A percentile compares a stretch with the other conserved stretches of the same genome.
phyloP scores from a whole-genome alignment of 2,888 invertebrate species.

The Keiferia lycopersicella region DNA sequence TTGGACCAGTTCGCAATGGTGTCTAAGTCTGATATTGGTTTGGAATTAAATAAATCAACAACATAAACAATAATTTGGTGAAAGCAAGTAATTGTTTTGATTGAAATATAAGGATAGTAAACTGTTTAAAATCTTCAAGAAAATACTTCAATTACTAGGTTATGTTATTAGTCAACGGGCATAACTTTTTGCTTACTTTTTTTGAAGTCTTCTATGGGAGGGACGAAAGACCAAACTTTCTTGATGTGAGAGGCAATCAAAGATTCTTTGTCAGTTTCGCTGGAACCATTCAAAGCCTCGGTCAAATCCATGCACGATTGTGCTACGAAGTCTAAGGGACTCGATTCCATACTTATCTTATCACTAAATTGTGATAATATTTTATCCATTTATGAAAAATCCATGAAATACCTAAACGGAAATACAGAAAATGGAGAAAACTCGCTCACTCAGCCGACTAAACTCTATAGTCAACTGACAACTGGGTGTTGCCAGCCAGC shows the following conservation, averaged over 20 bases:
- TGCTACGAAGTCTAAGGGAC: constrained; percentile 70
- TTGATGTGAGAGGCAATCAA: constrained; percentile 81
- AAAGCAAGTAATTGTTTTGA: no score
- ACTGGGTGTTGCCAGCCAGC: no score
- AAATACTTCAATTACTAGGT: neutral
- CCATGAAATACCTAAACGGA: neutral
- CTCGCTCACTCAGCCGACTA: no score
- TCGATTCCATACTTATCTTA: constrained; percentile 57
- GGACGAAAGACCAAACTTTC: constrained; percentile 63
- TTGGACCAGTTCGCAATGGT: no score
- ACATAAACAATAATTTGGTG: no score
- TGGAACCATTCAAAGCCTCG: constrained; percentile 57
- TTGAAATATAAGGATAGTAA: neutral
- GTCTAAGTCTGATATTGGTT: no score
- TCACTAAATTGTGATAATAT: no score
- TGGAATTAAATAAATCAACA: no score
- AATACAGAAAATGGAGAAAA: neutral
- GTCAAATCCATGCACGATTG: constrained; percentile 81
- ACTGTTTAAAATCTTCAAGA: neutral
- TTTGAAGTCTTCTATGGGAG: constrained; percentile 69
- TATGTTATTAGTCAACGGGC: neutral
- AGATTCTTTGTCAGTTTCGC: constrained; percentile 68
- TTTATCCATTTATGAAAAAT: no score
- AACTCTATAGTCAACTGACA: no score
- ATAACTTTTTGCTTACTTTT: constrained; percentile 58